Conservation (phyloP, 2,888 invertebrate genomes). For the Asteroscopus sphinx region DNA sequence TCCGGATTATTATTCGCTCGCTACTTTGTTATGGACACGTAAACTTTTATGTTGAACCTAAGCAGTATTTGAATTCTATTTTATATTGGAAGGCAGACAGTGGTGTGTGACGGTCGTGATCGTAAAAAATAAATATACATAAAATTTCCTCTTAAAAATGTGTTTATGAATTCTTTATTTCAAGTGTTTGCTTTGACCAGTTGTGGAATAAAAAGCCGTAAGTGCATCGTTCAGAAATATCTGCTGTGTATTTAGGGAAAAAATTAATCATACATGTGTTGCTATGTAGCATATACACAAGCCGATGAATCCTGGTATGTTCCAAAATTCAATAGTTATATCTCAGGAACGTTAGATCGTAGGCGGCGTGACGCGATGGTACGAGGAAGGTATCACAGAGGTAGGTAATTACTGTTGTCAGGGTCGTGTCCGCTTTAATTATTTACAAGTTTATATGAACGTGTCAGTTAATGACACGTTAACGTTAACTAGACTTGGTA, state of each 20-base stretch:
- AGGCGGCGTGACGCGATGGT: too few species aligned
- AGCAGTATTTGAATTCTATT: constrained; percentile 63
- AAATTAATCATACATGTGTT: constrained; percentile 39
- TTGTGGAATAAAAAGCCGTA: constrained; percentile 1
- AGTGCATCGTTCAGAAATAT: not conserved
- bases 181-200: constrained; percentile 37
- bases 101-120: constrained; percentile 56
- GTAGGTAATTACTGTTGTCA: constrained; percentile 68
- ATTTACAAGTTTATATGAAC: constrained; percentile 84
- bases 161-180: constrained; percentile 57
- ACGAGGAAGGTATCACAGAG: constrained; percentile 59
- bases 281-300: constrained; percentile 21
- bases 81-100: constrained; percentile 56
- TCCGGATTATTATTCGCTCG: constrained; percentile 74
- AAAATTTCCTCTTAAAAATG: constrained; percentile 53
- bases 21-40: constrained; percentile 75
- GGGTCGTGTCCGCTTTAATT: constrained; percentile 80
- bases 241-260: constrained; percentile 10
- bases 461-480: constrained; percentile 87
- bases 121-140: constrained; percentile 57
- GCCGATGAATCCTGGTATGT: constrained; percentile 41
- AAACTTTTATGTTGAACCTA: constrained; percentile 73
- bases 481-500: constrained; percentile 88
- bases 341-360: constrained; percentile 44
- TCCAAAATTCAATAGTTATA: constrained; percentile 52